Conservation (phyloP, 2,797 vertebrate genomes). For the Eutrigla gurnardus region DNA sequence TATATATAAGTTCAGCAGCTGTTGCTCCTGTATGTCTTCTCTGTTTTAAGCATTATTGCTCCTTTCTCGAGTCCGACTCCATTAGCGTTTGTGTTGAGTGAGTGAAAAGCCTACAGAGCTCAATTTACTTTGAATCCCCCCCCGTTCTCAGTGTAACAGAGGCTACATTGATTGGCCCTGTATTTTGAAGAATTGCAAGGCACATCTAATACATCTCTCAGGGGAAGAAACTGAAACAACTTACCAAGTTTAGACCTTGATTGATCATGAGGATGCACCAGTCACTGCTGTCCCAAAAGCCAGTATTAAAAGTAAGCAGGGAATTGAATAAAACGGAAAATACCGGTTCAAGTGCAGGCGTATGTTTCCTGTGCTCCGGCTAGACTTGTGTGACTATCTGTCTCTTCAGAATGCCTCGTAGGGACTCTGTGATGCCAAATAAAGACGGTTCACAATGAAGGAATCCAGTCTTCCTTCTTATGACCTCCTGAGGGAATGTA, state of each 20-base stretch:
- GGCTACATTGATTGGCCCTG: background rate
- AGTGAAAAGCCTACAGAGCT: slow-evolving; percentile 4
- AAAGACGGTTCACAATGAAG: slow-evolving; percentile 48
- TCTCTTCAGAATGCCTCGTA: slow-evolving; percentile 47
- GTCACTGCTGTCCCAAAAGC: slow-evolving; percentile 20
- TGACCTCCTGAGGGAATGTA: slow-evolving; percentile 61
- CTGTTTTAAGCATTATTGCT: slow-evolving; percentile 23
- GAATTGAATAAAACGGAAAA: slow-evolving; percentile 14
- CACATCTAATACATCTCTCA: background rate
- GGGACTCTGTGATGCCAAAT: slow-evolving; percentile 26
- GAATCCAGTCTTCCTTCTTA: slow-evolving; percentile 72
- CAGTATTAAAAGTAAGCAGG: slow-evolving; percentile 12
- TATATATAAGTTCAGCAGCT: slow-evolving; percentile 39
- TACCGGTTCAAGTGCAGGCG: background rate
- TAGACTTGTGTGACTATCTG: slow-evolving; percentile 34
- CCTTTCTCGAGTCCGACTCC: background rate
- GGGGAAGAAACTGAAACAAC: slow-evolving; percentile 9
- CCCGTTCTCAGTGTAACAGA: background rate
- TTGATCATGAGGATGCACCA: slow-evolving; percentile 33
- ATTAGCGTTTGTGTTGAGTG: slow-evolving; percentile 26
- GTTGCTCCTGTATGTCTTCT: slow-evolving; percentile 28
- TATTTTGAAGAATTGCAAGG: background rate
- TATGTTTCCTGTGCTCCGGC: background rate
- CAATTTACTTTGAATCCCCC: background rate
- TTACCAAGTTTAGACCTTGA: slow-evolving; percentile 46